A percentile compares a stretch with the other conserved stretches of the same genome.
These are phyloP conservation scores for Portunus trituberculatus DNA, from an alignment of 1,140 invertebrate species.

Conservation along the genomic window DNA sequence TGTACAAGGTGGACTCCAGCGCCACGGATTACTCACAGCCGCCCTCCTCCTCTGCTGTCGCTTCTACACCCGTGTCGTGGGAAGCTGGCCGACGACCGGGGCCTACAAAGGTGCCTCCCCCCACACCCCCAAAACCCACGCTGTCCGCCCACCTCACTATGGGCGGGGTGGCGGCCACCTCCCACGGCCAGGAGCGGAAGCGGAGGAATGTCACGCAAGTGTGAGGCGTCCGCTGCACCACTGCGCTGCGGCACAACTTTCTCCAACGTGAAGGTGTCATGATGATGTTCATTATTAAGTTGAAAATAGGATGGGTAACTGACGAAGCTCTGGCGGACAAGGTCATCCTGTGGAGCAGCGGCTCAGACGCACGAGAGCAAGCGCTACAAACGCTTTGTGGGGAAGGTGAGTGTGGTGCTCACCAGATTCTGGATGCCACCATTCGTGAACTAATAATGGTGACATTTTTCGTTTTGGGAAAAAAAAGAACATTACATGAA, in stretches of 20 bases:
- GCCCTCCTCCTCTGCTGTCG: constrained; percentile 70
- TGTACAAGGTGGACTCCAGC: constrained; percentile 74
- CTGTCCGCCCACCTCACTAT: constrained; percentile 67
- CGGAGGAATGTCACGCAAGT: constrained; percentile 77
- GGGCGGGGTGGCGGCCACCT: constrained; percentile 66
- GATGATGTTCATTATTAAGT: not conserved
- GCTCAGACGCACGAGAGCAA: not conserved
- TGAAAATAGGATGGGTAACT: not conserved
- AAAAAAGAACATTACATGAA: not conserved
- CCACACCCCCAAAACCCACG: constrained; percentile 74
- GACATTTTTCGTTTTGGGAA: not conserved
- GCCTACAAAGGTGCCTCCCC: constrained; percentile 74
- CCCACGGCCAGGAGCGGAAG: constrained; percentile 73
- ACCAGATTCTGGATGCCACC: not conserved
- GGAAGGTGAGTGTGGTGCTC: not conserved
- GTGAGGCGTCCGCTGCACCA: constrained; percentile 28
- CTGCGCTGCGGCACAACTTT: not conserved
- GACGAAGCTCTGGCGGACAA: not conserved
- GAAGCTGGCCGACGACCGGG: constrained; percentile 64
- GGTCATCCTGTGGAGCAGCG: not conserved
- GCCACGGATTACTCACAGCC: constrained; percentile 69
- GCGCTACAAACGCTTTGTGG: not conserved
- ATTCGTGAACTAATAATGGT: not conserved
- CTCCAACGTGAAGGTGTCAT: not conserved
- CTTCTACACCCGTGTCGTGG: constrained; percentile 71